Evolutionary conservation across 2,113 vertebrate genomes (phyloP).

Genomic region (Rynchops niger): DNA sequence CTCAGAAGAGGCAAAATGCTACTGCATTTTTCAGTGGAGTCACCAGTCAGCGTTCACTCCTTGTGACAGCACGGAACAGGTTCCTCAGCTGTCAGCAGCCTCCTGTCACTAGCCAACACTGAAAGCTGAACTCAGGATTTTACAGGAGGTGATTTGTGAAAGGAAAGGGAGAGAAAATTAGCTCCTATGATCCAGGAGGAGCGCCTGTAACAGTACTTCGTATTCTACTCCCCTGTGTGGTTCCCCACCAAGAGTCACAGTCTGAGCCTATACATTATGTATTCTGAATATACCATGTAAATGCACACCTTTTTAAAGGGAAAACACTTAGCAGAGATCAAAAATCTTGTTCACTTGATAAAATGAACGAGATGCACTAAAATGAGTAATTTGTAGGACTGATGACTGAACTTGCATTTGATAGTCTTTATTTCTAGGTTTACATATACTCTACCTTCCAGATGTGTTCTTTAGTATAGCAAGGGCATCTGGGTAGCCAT

Average conservation of each 20-base stretch:
- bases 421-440: background rate
- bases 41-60: background rate
- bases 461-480: slow-evolving; percentile 87
- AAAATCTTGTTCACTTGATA: background rate
- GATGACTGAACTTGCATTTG: background rate
- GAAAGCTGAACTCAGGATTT: background rate
- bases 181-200: background rate
- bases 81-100: background rate
- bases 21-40: background rate
- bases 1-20: background rate
- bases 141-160: background rate
- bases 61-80: background rate
- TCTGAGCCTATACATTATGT: background rate
- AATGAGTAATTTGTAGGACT: background rate
- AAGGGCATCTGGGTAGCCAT: slow-evolving; percentile 95
- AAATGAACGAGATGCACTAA: background rate
- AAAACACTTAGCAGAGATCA: background rate
- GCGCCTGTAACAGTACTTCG: background rate
- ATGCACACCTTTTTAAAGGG: background rate
- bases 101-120: background rate
- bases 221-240: background rate
- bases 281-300: background rate
- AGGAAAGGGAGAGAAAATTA: background rate
- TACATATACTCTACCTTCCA: slow-evolving; percentile 78
- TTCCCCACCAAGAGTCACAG: background rate